phyloP scores from a whole-genome alignment of 2,888 invertebrate genomes.

The Falcaria lacertinaria region DNA sequence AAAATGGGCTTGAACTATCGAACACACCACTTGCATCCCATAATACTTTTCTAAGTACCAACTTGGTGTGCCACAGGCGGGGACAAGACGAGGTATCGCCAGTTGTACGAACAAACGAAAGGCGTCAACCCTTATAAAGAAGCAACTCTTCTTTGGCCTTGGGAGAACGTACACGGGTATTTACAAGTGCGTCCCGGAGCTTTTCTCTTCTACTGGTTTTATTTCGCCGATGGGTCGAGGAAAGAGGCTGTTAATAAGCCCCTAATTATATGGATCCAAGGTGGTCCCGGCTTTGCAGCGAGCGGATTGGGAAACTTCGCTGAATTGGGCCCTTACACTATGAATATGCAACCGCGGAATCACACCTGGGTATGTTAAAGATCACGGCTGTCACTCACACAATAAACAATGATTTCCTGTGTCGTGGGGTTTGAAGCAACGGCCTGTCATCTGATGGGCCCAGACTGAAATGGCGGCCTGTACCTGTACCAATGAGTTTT shows the following conservation, averaged over 20 bases:
- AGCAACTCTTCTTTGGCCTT: constrained; percentile 34
- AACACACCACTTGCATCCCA: too few relatives aligned
- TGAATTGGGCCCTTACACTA: constrained; percentile 88
- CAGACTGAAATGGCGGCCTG: too few relatives aligned
- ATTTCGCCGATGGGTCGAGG: constrained; percentile 84
- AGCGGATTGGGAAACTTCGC: constrained; percentile 93
- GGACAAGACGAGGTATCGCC: background rate
- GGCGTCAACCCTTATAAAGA: constrained; percentile 44
- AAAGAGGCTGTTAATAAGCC: constrained; percentile 80
- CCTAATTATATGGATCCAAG: constrained; percentile 92
- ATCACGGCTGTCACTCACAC: background rate
- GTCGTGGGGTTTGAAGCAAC: too few relatives aligned
- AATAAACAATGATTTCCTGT: too few relatives aligned
- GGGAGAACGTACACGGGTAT: constrained; percentile 83
- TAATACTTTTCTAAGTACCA: too few relatives aligned
- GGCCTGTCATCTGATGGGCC: too few relatives aligned
- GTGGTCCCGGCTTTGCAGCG: constrained; percentile 91
- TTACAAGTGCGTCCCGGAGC: constrained; percentile 86
- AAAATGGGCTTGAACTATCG: too few relatives aligned
- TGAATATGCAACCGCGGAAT: constrained; percentile 82
- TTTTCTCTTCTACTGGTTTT: constrained; percentile 94
- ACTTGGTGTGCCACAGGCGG: background rate
- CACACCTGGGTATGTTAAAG: constrained; percentile 84
- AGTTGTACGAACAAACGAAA: background rate
- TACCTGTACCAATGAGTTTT: too few relatives aligned